These are phyloP conservation scores for Hyposoter didymator DNA, from an alignment of 2,888 invertebrate genomes.

Conservation along the genomic window DNA sequence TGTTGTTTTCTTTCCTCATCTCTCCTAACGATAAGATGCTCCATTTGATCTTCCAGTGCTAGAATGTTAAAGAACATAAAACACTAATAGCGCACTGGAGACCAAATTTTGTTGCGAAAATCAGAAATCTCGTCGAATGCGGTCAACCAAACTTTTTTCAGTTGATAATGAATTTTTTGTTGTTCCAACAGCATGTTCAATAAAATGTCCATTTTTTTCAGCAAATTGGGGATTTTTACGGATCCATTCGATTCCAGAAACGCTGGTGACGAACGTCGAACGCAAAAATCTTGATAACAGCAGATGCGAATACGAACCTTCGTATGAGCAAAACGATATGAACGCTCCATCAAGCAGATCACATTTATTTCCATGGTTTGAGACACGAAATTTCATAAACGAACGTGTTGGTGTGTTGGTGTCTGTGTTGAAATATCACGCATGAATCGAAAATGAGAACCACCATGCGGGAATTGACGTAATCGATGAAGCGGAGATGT, in stretches of 20 bases:
- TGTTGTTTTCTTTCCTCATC: not conserved
- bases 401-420: not conserved
- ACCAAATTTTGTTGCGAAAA: too few relatives aligned
- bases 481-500: constrained; percentile 52
- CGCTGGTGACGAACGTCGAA: constrained; percentile 10
- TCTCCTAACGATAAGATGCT: constrained; percentile 15
- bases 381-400: not conserved
- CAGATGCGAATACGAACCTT: not conserved
- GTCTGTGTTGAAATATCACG: constrained; percentile 1
- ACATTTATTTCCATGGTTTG: constrained; percentile 33
- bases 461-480: constrained; percentile 41
- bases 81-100: constrained; percentile 2
- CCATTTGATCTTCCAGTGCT: not conserved
- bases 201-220: too few relatives aligned
- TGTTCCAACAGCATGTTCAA: too few relatives aligned
- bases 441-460: constrained; percentile 29
- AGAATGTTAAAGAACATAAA: constrained; percentile 6
- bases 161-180: too few relatives aligned
- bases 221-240: too few relatives aligned
- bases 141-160: too few relatives aligned
- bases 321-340: not conserved
- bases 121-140: too few relatives aligned
- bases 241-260: constrained; percentile 12
- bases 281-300: not conserved
- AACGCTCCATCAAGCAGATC: constrained; percentile 22